These are phyloP conservation scores for Passer montanus DNA, from an alignment of 2,113 vertebrate species.

Conservation along the genomic window DNA sequence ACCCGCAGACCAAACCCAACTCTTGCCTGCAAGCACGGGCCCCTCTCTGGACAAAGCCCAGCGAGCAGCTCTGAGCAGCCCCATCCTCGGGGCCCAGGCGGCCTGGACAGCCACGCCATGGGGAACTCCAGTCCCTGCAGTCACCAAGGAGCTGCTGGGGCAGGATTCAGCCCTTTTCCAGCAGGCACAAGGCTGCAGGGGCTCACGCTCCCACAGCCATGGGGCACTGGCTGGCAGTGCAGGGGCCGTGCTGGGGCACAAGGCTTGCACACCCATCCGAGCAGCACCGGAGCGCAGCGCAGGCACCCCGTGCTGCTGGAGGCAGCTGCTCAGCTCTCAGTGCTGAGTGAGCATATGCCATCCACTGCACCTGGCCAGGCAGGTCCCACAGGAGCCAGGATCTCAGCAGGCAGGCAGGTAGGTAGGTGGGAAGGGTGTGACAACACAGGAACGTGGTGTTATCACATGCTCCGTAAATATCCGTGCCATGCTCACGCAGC, in stretches of 20 bases:
- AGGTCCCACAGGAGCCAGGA: background rate
- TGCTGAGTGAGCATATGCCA: accelerated
- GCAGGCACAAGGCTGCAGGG: accelerated
- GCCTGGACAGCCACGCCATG: accelerated
- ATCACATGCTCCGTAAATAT: background rate
- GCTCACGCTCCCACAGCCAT: background rate
- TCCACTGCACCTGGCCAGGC: background rate
- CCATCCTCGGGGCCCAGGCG: accelerated
- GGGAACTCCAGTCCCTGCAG: background rate
- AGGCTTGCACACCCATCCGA: accelerated
- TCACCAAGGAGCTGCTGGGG: background rate
- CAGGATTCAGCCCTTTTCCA: background rate
- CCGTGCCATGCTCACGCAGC: background rate
- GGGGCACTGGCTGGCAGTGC: background rate
- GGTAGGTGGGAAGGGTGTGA: background rate
- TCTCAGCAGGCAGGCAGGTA: background rate
- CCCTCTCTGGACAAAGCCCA: background rate
- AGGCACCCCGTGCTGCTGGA: background rate
- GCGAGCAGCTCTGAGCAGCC: accelerated
- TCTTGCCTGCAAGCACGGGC: background rate
- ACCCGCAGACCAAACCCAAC: background rate
- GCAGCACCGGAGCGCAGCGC: accelerated
- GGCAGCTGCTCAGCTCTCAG: background rate
- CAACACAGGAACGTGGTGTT: background rate
- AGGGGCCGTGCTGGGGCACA: accelerated